Evolutionary conservation across 1,140 invertebrate genomes (phyloP).

Genomic region (Agraylea sexmaculata): DNA sequence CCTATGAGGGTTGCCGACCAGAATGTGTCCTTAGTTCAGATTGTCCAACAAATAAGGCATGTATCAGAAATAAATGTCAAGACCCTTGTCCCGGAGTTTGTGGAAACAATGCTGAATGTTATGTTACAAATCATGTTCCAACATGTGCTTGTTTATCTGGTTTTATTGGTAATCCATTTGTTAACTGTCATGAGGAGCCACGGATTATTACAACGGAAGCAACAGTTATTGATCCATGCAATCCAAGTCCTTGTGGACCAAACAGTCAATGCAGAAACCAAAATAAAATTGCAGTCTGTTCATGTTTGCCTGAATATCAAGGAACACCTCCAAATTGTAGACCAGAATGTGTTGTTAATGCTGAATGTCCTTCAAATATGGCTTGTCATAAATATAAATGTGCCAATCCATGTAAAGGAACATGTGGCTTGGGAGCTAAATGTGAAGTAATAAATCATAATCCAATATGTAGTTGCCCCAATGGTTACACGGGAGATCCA

Average conservation of each 20-base stretch:
- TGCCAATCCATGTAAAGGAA: constrained; percentile 57
- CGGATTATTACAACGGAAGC: constrained; percentile 6
- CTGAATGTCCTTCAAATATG: constrained; percentile 58
- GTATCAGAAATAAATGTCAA: constrained; percentile 60
- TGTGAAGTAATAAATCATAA: constrained; percentile 56
- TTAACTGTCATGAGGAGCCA: constrained; percentile 26
- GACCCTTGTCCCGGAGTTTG: constrained; percentile 70
- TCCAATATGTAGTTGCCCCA: constrained; percentile 52
- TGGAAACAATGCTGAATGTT: constrained; percentile 63
- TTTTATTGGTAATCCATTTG: constrained; percentile 65
- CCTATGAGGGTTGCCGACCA: constrained; percentile 58
- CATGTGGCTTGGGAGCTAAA: constrained; percentile 57
- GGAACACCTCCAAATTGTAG: constrained; percentile 59
- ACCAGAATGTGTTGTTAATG: constrained; percentile 58
- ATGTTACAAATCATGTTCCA: constrained; percentile 62
- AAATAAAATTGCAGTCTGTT: constrained; percentile 47
- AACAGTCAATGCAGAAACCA: constrained; percentile 59
- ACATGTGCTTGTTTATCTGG: constrained; percentile 62
- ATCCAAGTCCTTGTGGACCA: constrained; percentile 56
- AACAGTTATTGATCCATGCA: constrained; percentile 45
- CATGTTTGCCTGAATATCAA: constrained; percentile 51
- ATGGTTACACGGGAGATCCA: constrained; percentile 45
- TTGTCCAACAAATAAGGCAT: constrained; percentile 58
- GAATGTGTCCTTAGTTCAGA: constrained; percentile 69
- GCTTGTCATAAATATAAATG: constrained; percentile 64